Conservation (phyloP, 2,888 invertebrate species). For the Cryptosula pallasiana region DNA sequence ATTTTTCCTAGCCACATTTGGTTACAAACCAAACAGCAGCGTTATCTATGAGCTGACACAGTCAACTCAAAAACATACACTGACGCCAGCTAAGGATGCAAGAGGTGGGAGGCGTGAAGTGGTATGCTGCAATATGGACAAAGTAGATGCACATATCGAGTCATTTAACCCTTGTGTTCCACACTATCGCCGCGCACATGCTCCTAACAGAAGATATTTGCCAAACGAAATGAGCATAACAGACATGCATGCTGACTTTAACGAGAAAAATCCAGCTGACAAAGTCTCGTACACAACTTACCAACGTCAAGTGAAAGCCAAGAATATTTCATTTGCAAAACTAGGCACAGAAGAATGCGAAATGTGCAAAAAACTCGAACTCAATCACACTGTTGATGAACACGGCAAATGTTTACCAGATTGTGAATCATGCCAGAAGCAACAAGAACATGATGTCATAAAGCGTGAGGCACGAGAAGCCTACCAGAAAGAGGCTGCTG, state of each 20-base stretch:
- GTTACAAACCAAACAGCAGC: constrained; percentile 23
- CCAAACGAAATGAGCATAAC: constrained; percentile 27
- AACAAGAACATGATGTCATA: neutral
- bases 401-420: neutral
- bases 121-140: neutral
- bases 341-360: constrained; percentile 29
- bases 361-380: constrained; percentile 24
- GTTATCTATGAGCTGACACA: neutral
- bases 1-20: constrained; percentile 28
- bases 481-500: neutral
- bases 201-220: constrained; percentile 28
- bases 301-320: constrained; percentile 21
- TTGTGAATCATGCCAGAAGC: constrained; percentile 16
- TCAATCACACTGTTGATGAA: neutral
- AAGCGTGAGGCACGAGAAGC: neutral
- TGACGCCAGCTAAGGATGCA: neutral
- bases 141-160: constrained; percentile 26
- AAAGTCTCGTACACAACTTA: constrained; percentile 26
- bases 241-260: constrained; percentile 27
- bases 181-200: constrained; percentile 28
- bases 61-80: neutral
- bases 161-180: constrained; percentile 27
- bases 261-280: constrained; percentile 1
- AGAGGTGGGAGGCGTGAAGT: neutral
- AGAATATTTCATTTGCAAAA: constrained; percentile 29